These are phyloP conservation scores for Callaeas wilsoni DNA, from an alignment of 2,113 vertebrate species.

Conservation along the genomic window DNA sequence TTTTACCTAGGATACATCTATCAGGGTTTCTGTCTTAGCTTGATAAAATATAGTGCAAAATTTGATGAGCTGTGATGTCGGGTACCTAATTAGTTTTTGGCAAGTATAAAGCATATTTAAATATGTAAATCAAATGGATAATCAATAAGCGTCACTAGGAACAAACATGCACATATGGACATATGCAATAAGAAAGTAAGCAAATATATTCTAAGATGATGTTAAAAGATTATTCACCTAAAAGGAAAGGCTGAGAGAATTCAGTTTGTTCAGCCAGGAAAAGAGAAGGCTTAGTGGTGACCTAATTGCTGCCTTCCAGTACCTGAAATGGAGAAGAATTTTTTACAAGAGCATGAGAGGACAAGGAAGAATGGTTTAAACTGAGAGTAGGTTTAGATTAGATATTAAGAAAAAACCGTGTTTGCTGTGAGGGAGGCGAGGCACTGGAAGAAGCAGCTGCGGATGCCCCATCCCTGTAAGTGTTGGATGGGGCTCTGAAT, in stretches of 20 bases:
- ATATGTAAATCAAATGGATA: background rate
- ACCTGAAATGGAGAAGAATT: background rate
- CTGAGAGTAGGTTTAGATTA: background rate
- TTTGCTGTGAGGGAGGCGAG: background rate
- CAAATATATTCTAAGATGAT: constrained; percentile 25
- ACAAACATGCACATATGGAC: constrained; percentile 18
- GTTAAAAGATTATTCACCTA: background rate
- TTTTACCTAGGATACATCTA: background rate
- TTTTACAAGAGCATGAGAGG: background rate
- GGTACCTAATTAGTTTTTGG: background rate
- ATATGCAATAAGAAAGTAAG: constrained; percentile 51
- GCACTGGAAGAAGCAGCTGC: background rate
- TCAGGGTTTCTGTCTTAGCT: background rate
- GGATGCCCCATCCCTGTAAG: background rate
- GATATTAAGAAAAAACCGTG: background rate
- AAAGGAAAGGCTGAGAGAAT: background rate
- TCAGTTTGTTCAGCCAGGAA: background rate
- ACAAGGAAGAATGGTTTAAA: background rate
- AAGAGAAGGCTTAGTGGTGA: background rate
- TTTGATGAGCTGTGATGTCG: background rate
- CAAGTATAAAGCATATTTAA: background rate
- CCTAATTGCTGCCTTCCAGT: background rate
- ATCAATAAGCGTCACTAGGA: constrained; percentile 46
- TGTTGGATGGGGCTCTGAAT: background rate
- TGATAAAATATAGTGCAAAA: background rate